Percentiles rank a stretch among this genome's conserved stretches.
These are phyloP conservation scores for Chymomyza caudatula DNA, from an alignment of 2,888 invertebrate genomes.

Conservation along the genomic window DNA sequence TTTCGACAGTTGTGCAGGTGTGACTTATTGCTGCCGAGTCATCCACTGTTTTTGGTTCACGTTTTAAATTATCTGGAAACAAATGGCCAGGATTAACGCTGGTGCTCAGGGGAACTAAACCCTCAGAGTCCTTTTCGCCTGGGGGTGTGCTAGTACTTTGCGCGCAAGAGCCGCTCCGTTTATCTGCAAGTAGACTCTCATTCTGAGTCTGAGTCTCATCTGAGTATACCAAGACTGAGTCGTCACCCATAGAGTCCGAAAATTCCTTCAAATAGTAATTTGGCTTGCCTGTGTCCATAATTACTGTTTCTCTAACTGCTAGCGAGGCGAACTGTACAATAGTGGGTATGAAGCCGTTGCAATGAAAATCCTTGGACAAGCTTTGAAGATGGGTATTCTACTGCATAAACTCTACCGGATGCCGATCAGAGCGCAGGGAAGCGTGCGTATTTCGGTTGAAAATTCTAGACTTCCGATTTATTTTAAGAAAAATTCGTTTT, in stretches of 20 bases:
- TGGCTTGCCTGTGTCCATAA: conserved; percentile 34
- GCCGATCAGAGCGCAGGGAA: conserved; percentile 62
- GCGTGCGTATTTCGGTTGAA: conserved; percentile 42
- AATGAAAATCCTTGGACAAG: conserved; percentile 67
- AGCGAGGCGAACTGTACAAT: conserved; percentile 70
- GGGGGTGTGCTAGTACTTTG: conserved; percentile 34
- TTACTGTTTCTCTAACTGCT: conserved; percentile 20
- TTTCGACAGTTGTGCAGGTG: neutral
- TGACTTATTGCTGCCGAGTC: neutral
- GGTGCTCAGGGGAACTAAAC: conserved; percentile 1
- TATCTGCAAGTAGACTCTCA: conserved; percentile 57
- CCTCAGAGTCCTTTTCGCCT: neutral
- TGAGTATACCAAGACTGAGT: conserved; percentile 72
- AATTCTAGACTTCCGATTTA: neutral
- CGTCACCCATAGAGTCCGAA: conserved; percentile 42
- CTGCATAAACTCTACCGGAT: conserved; percentile 48
- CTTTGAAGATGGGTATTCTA: conserved; percentile 58
- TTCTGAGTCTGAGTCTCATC: no score
- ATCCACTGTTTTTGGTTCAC: neutral
- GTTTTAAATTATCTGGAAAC: neutral
- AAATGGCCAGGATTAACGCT: neutral
- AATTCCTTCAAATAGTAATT: neutral
- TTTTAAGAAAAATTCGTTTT: conserved; percentile 1
- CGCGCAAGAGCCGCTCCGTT: conserved; percentile 55
- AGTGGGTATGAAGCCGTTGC: conserved; percentile 69